A percentile compares a stretch with the other conserved stretches of the same genome.
Conservation (phyloP, 2,113 vertebrate genomes). For the Gambusia holbrooki region DNA sequence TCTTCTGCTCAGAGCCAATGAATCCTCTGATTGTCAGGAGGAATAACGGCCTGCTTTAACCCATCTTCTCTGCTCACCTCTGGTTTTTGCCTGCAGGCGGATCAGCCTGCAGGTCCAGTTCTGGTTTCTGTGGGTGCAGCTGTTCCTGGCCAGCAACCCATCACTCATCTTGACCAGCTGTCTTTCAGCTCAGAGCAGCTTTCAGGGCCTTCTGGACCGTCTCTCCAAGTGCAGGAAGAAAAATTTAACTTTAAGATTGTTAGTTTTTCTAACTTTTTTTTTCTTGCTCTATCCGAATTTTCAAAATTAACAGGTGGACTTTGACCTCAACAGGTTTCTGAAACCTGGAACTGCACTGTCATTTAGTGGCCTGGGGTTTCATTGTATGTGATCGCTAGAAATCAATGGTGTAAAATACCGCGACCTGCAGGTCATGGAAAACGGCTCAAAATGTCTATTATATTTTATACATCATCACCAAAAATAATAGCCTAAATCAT, state of each 20-base stretch:
- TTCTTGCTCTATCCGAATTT: neutral
- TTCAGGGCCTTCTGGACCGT: slow-evolving; percentile 22
- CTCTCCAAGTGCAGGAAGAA: neutral
- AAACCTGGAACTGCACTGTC: slow-evolving; percentile 3
- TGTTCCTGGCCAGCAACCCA: slow-evolving; percentile 30
- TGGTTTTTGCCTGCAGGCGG: slow-evolving; percentile 21
- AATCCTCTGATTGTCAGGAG: slow-evolving; percentile 11
- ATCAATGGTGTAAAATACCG: too few relatives aligned
- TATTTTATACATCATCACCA: too few relatives aligned
- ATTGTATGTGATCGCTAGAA: neutral
- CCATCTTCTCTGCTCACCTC: slow-evolving; percentile 17
- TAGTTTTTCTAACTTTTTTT: neutral
- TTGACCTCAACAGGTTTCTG: slow-evolving; percentile 13
- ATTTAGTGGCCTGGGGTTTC: slow-evolving; percentile 10
- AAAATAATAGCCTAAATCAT: too few relatives aligned
- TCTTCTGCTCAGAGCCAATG: slow-evolving; percentile 15
- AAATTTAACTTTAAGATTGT: neutral
- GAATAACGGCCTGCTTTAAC: slow-evolving; percentile 24
- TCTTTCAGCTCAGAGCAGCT: slow-evolving; percentile 11
- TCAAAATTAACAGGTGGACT: neutral
- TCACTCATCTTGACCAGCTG: slow-evolving; percentile 50
- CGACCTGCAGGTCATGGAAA: too few relatives aligned
- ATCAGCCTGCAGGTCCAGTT: slow-evolving; percentile 18
- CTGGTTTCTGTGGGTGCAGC: slow-evolving; percentile 17
- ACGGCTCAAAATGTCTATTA: too few relatives aligned